Percentiles rank a stretch among this genome's conserved stretches.
These are phyloP conservation scores for Latrodectus geometricus DNA, from an alignment of 1,140 invertebrate species.

Conservation along the genomic window DNA sequence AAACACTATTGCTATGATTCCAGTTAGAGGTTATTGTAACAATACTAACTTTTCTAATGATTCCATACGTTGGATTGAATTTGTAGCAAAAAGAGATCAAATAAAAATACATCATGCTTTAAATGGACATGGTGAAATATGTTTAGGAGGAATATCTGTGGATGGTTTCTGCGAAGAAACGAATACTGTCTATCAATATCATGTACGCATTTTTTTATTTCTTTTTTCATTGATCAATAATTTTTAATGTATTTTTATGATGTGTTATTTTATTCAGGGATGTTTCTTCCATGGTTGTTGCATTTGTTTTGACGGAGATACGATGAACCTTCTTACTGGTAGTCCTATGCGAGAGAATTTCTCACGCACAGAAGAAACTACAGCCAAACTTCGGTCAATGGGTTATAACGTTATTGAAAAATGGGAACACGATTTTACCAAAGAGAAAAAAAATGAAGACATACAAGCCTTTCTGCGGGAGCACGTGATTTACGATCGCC, in stretches of 20 bases:
- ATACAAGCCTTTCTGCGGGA: not conserved
- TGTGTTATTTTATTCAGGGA: not conserved
- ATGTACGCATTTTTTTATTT: not conserved
- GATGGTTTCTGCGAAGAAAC: too few relatives aligned
- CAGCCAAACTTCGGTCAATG: not conserved
- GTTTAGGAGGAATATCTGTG: not conserved
- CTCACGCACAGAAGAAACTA: not conserved
- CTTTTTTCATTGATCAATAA: not conserved
- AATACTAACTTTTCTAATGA: constrained; percentile 10
- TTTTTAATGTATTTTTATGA: not conserved
- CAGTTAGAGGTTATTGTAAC: constrained; percentile 24
- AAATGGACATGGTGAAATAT: constrained; percentile 2
- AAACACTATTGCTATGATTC: constrained; percentile 42
- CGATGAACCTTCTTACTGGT: not conserved
- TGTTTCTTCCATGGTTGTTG: not conserved
- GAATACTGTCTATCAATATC: constrained; percentile 11
- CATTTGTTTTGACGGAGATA: not conserved
- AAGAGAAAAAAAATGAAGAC: not conserved
- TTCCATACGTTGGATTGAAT: constrained; percentile 43
- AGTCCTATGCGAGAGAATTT: not conserved
- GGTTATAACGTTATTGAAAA: not conserved
- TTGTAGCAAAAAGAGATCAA: not conserved
- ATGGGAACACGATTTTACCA: not conserved
- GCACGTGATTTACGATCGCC: not conserved
- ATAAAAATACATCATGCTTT: constrained; percentile 28